These are phyloP conservation scores for Trialeurodes vaporariorum DNA, from an alignment of 1,140 invertebrate genomes.

Conservation along the genomic window DNA sequence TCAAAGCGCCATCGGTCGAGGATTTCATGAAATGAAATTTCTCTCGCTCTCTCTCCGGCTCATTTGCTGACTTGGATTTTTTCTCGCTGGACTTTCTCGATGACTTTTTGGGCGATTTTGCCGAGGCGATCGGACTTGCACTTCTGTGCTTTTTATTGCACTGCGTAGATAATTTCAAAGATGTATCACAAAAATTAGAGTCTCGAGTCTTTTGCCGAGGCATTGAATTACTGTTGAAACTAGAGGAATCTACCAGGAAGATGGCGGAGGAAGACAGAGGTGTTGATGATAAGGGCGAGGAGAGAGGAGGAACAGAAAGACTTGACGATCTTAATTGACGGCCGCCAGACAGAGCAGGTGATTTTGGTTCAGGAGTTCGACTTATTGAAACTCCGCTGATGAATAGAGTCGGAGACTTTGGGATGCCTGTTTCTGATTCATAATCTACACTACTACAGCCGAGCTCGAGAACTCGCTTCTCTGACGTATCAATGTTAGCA, in stretches of 20 bases:
- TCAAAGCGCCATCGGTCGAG: conserved; percentile 43
- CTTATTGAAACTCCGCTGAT: conserved; percentile 48
- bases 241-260: conserved; percentile 9
- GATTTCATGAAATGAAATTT: conserved; percentile 45
- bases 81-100: conserved; percentile 6
- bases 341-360: conserved; percentile 32
- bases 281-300: conserved; percentile 29
- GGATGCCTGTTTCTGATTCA: conserved; percentile 45
- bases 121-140: not conserved
- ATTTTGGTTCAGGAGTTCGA: conserved; percentile 41
- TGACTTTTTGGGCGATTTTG: conserved; percentile 14
- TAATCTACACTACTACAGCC: conserved; percentile 31
- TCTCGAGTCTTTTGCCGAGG: conserved; percentile 17
- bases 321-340: conserved; percentile 38
- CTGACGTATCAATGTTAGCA: conserved; percentile 12
- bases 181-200: not conserved
- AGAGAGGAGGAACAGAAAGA: conserved; percentile 36
- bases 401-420: conserved; percentile 44
- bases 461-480: not conserved
- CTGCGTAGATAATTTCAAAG: conserved; percentile 20
- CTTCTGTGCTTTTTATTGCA: conserved; percentile 22
- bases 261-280: conserved; percentile 13
- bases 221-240: conserved; percentile 16
- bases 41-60: conserved; percentile 40
- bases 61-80: conserved; percentile 35